Evolutionary conservation across 53 echinoderm and acorn worm genomes (phyloP).

Genomic region (Patiria pectinifera): DNA sequence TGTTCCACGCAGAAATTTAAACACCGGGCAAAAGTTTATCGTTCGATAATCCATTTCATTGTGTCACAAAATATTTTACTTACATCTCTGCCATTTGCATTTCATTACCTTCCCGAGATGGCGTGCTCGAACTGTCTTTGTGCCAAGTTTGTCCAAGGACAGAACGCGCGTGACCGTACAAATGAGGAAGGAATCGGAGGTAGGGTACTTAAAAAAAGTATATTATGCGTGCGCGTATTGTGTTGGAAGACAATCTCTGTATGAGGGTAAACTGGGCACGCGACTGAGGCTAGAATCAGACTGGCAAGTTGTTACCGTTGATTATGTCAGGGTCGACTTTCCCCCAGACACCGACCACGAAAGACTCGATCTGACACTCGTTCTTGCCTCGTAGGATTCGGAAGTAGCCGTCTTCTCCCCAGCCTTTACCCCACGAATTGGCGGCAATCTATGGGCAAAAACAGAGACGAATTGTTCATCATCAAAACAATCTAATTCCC

Average conservation of each 20-base stretch:
- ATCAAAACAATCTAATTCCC: too few species aligned
- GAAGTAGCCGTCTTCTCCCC: slow-evolving; percentile 96
- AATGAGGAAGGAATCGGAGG: background rate
- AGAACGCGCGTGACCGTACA: background rate
- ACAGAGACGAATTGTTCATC: background rate
- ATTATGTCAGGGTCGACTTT: slow-evolving; percentile 87
- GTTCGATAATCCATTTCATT: background rate
- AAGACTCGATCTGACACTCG: slow-evolving; percentile 93
- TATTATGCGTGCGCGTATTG: background rate
- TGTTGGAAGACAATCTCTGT: background rate
- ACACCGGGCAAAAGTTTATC: background rate
- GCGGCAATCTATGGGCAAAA: slow-evolving; percentile 76
- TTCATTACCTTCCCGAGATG: background rate
- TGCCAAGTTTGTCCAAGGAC: background rate
- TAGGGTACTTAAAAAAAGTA: background rate
- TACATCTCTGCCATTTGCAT: background rate
- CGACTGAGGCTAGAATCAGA: slow-evolving; percentile 10
- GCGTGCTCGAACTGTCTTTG: slow-evolving; percentile 3
- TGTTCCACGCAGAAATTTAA: too few species aligned
- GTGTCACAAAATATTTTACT: background rate
- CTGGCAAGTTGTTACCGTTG: slow-evolving; percentile 60
- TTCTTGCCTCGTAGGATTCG: slow-evolving; percentile 84
- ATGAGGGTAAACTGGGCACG: background rate
- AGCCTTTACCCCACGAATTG: slow-evolving; percentile 91
- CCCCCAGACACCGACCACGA: slow-evolving; percentile 97